These are phyloP conservation scores for Geotrupes spiniger DNA, from an alignment of 2,888 invertebrate species.

Conservation along the genomic window DNA sequence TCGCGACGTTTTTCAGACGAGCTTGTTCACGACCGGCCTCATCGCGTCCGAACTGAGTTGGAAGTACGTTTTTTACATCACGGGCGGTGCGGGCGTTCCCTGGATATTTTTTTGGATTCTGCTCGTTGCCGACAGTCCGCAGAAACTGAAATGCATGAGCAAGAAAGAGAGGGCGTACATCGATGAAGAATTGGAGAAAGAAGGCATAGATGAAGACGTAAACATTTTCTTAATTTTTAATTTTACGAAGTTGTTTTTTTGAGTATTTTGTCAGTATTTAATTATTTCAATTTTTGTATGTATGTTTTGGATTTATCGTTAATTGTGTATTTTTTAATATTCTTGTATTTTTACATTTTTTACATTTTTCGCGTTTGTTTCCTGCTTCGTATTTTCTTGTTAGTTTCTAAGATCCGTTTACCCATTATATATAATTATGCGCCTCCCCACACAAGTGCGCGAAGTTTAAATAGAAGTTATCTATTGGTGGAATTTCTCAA, in stretches of 20 bases:
- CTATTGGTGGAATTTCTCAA: too few species aligned
- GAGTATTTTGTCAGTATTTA: background rate
- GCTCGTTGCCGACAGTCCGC: constrained; percentile 65
- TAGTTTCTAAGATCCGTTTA: too few species aligned
- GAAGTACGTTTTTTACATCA: constrained; percentile 76
- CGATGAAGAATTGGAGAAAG: background rate
- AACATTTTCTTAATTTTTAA: too few species aligned
- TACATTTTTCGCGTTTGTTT: too few species aligned
- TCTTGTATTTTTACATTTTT: too few species aligned
- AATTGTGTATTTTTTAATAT: too few species aligned
- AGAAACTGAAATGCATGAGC: constrained; percentile 63
- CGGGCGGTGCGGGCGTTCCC: constrained; percentile 64
- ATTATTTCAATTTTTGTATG: too few species aligned
- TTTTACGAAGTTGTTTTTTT: background rate
- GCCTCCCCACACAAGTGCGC: too few species aligned
- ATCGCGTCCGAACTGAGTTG: constrained; percentile 47
- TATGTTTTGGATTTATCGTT: too few species aligned
- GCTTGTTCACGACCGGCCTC: constrained; percentile 5
- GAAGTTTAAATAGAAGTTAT: too few species aligned
- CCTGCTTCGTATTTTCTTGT: too few species aligned
- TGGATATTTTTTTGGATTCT: constrained; percentile 72
- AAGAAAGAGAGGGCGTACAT: constrained; percentile 27
- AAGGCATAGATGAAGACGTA: background rate
- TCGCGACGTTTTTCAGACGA: background rate
- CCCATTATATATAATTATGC: too few species aligned